phyloP scores from a whole-genome alignment of 2,113 vertebrate species.

The Leptobrachium leishanense region DNA sequence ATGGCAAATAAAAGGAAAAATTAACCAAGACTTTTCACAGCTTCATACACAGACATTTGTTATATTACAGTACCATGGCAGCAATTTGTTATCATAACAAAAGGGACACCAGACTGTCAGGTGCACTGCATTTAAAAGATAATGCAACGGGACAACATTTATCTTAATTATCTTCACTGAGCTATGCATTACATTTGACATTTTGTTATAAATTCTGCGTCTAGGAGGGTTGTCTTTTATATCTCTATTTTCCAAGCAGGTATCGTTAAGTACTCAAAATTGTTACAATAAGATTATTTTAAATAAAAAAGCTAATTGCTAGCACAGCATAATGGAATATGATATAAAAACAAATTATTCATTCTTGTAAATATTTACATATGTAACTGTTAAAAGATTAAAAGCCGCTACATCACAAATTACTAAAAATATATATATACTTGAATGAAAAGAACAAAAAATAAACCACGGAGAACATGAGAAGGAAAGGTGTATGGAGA shows the following conservation, averaged over 20 bases:
- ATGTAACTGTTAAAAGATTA: too few relatives aligned
- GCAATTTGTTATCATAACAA: conserved; percentile 55
- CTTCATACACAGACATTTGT: conserved; percentile 40
- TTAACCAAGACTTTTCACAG: conserved; percentile 24
- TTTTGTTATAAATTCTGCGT: conserved; percentile 50
- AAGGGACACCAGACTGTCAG: conserved; percentile 48
- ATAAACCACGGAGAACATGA: too few relatives aligned
- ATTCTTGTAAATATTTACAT: too few relatives aligned
- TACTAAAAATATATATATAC: too few relatives aligned
- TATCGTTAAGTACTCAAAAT: conserved; percentile 41
- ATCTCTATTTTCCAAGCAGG: conserved; percentile 32
- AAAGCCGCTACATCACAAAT: too few relatives aligned
- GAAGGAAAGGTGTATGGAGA: too few relatives aligned
- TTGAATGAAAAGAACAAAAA: too few relatives aligned
- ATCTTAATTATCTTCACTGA: conserved; percentile 58
- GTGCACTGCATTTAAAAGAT: conserved; percentile 44
- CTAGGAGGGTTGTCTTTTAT: conserved; percentile 38
- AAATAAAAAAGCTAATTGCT: conserved; percentile 23
- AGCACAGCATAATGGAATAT: conserved; percentile 9
- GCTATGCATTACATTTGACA: conserved; percentile 50
- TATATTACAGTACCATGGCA: conserved; percentile 39
- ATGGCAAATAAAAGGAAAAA: background rate
- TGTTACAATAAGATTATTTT: conserved; percentile 36
- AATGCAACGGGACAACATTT: conserved; percentile 52
- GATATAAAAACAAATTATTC: conserved; percentile 7